Evolutionary conservation across 37 sponge, comb jelly and placozoan species (phyloP), one percentile per base, ranked within the genome.

Genomic region (Chondrosia reniformis): DNA sequence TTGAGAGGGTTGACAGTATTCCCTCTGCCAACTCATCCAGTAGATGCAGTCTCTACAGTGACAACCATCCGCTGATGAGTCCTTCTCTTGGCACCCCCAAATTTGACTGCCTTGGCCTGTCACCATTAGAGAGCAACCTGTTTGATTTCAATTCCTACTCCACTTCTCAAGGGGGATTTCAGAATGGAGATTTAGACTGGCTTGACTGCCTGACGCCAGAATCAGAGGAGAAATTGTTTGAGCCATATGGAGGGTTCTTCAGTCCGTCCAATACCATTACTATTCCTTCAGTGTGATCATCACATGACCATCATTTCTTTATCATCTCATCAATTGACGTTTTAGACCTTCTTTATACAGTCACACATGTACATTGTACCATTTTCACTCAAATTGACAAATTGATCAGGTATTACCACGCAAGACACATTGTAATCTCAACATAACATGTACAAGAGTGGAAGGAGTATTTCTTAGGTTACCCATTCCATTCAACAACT

Each of bases 41-140:
- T 7, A 33, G 32, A 30, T 4, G 66, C 33, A 64, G 66, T 28
- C 33, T 64, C 66, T 12, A 64, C 36, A 64, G 66, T 7, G 66
- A 64, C 33, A 2, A 3, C 32, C 66, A 64, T 21, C 36, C 66
- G 13, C 66, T 64, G 66, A 64, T 64, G 66, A 64, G 66, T 36
- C 66, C 66, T 36, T 64, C 66, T 36, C 36, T 64, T 3, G 66
- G 4, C 34, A 56, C 58, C 3, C 34, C 34, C 27, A 9, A 8
- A 19, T 34, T 30, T 33, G 66, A 64, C 34, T 33, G 19, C 34
- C 66, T 64, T 4, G 36, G 36, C 36, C 25, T 33, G 36, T 64
- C 66, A 7, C 66, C 66, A 19, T 36, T 64, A 36, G 66, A n/a
- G 33, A 64, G 31, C 36, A 28, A 64, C 32, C 66, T 64, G 34